Percentiles rank a stretch among this genome's conserved stretches.
phyloP scores from a whole-genome alignment of 2,113 vertebrate species.

The Madoqua kirkii region DNA sequence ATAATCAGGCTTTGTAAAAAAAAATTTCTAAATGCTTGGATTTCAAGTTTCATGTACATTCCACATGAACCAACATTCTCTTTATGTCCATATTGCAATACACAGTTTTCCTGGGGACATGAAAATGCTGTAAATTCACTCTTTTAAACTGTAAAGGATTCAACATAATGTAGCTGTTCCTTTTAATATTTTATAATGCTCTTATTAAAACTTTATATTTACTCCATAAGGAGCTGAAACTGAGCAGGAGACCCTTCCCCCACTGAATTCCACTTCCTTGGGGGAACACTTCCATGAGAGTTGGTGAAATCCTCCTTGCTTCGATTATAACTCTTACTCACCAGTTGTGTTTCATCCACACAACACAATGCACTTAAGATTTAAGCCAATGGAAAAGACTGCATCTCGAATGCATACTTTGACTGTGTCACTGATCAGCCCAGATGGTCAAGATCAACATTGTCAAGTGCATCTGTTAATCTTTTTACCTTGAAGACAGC shows the following conservation, averaged over 20 bases:
- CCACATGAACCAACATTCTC: not conserved
- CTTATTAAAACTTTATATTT: slow-evolving; percentile 3
- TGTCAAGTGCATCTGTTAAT: slow-evolving; percentile 51
- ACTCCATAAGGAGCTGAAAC: not conserved
- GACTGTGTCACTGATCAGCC: not conserved
- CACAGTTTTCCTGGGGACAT: not conserved
- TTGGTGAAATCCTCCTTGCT: not conserved
- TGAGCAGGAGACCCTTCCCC: not conserved
- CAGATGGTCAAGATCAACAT: slow-evolving; percentile 49
- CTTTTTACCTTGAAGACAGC: slow-evolving; percentile 48
- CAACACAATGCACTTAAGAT: not conserved
- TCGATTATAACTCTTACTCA: not conserved
- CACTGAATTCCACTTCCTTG: not conserved
- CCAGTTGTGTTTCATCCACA: not conserved
- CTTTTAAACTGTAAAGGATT: not conserved
- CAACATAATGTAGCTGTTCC: not conserved
- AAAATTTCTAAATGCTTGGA: not conserved
- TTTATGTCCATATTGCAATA: not conserved
- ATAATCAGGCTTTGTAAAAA: not conserved
- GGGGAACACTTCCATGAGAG: not conserved
- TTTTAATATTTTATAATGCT: slow-evolving; percentile 9
- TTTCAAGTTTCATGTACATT: not conserved
- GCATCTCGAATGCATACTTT: not conserved
- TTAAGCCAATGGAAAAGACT: not conserved
- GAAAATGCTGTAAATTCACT: not conserved